Evolutionary conservation across 1,140 invertebrate species (phyloP).

Genomic region (Drosophila santomea): DNA sequence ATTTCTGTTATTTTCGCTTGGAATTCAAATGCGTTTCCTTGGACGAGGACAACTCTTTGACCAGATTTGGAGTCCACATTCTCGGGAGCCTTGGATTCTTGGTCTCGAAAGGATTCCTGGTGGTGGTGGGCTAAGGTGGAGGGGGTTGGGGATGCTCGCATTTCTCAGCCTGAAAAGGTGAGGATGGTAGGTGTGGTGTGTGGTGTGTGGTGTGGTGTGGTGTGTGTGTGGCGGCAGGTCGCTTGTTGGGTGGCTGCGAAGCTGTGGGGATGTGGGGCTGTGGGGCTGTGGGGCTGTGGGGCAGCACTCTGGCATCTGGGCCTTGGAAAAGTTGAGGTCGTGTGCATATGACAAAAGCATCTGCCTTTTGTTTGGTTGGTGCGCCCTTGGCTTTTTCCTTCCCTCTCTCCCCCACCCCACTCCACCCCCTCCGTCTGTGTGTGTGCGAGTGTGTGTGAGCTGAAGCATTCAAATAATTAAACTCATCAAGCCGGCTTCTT

Average conservation of each 20-base stretch:
- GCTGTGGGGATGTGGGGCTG: neutral
- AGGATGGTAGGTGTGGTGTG: too few species aligned
- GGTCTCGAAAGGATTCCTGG: constrained; percentile 12
- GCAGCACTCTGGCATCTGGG: constrained; percentile 25
- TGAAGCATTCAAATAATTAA: constrained; percentile 81
- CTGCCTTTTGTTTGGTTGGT: constrained; percentile 75
- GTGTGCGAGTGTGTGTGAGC: constrained; percentile 48
- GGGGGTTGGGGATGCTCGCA: neutral
- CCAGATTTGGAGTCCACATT: constrained; percentile 25
- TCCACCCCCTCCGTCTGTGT: neutral
- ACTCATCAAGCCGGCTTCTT: constrained; percentile 72
- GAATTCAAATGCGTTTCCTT: neutral
- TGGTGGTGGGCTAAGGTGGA: neutral
- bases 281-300: neutral
- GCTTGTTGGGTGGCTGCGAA: neutral
- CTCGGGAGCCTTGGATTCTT: constrained; percentile 18
- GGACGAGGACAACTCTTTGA: constrained; percentile 16
- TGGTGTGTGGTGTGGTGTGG: too few species aligned
- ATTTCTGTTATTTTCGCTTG: neutral
- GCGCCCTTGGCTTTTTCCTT: constrained; percentile 54
- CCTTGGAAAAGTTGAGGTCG: constrained; percentile 40
- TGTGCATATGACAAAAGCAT: constrained; percentile 76
- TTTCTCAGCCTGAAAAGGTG: neutral
- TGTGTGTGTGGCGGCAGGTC: neutral
- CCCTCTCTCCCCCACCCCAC: neutral